phyloP scores from a whole-genome alignment of 2,113 vertebrate genomes.

The Notarius quadriscutis region DNA sequence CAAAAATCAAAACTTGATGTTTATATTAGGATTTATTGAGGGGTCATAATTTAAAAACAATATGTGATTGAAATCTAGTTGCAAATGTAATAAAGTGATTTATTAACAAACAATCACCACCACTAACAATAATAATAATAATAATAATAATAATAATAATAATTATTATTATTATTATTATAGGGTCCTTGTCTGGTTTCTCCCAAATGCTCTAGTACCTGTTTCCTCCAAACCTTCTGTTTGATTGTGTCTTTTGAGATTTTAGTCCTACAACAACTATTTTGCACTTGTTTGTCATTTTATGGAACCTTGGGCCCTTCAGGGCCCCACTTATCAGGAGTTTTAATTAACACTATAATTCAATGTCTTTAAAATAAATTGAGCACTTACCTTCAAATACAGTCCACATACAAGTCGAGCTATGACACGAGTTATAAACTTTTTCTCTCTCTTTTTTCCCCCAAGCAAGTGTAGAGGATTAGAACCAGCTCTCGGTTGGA shows the following conservation, averaged over 20 bases:
- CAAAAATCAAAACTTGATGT: background rate
- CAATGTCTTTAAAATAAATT: background rate
- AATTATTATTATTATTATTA: background rate
- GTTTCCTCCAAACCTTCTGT: background rate
- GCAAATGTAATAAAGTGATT: no score
- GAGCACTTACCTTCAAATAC: constrained; percentile 3
- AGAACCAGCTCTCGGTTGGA: background rate
- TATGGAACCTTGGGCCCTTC: background rate
- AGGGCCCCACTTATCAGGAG: no score
- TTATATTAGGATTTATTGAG: background rate
- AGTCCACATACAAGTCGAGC: background rate
- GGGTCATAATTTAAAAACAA: background rate
- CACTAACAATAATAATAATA: background rate
- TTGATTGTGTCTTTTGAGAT: background rate
- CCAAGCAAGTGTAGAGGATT: background rate
- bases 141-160: background rate
- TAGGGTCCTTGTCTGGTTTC: background rate
- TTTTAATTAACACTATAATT: background rate
- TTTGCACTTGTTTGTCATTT: background rate
- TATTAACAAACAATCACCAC: no score
- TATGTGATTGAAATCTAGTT: background rate
- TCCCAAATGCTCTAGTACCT: background rate
- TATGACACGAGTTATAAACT: background rate
- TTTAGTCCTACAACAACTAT: background rate
- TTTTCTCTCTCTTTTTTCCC: background rate